These are phyloP conservation scores for Aculops lycopersici DNA, from an alignment of 1,140 invertebrate genomes.

Conservation along the genomic window DNA sequence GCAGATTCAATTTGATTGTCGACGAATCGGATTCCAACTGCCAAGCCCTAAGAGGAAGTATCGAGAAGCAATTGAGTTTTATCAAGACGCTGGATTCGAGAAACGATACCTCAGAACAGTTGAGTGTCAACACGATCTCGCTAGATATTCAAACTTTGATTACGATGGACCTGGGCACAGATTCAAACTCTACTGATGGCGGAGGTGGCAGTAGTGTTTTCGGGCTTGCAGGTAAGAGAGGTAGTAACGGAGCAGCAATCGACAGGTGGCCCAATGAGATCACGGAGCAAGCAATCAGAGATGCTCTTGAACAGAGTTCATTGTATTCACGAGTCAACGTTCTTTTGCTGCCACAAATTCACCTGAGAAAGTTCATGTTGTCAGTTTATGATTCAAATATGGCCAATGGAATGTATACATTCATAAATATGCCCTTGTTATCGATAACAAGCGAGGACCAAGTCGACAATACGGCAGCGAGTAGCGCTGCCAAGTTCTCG, in stretches of 20 bases:
- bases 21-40: slow-evolving; percentile 21
- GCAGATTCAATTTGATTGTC: slow-evolving; percentile 41
- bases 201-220: no score
- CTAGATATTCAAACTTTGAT: background rate
- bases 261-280: no score
- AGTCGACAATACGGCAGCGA: background rate
- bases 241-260: no score
- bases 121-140: background rate
- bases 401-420: slow-evolving; percentile 7
- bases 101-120: background rate
- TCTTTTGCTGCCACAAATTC: background rate
- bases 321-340: background rate
- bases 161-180: no score
- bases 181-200: background rate
- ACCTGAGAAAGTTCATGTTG: slow-evolving; percentile 5
- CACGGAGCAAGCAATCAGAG: background rate
- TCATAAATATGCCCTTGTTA: slow-evolving; percentile 6
- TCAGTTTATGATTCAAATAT: slow-evolving; percentile 7
- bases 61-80: background rate
- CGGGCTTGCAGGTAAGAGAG: no score
- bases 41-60: background rate
- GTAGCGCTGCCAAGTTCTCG: background rate
- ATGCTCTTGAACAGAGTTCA: background rate
- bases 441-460: background rate
- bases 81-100: no score